Base-by-base conservation (phyloP, 2,888 invertebrate species). In the Ligdia adustata region DNA sequence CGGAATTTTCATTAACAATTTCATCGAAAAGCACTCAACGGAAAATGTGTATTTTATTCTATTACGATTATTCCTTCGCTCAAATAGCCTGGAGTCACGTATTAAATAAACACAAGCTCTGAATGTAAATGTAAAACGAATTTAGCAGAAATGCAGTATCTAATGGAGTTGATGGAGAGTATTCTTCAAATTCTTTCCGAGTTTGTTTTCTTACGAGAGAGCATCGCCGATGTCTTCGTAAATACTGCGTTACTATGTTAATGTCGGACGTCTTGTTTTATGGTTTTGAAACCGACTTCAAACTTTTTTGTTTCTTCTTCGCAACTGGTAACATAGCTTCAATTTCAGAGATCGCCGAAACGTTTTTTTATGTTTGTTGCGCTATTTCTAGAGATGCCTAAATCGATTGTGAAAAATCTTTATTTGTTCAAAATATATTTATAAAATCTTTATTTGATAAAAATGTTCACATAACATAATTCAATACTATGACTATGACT, bases 31-130 rank as follows among this genome's bases (percentile, higher is more conserved):
- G 42, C 56, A 33, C 43, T 56, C 29, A 41, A 9, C 14, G 35
- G 14, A 27, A 6, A 43, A 22, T n/a, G 22, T 37, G 27, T 46
- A 63, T 74, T 74, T 38, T 33, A 38, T 24, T 38, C 18, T 38
- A 14, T 37, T 26, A 37, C 5, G 27, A 39, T 22, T 34, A 45
- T 64, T 71, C 62, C 66, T 63, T 64, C 56, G 55, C 64, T 57
- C 60, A 60, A 66, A 70, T 65, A 58, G 64, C 62, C 60, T 54
- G 48, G 53, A 60, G 68, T 59, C 60, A 61, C 55, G 60, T 49
- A 56, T 60, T 67, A 62, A 66, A 67, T 75, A 77, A 80, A 80
- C 65, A 78, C 59, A 74, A 73, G 63, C 62, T 75, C 72, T 60
- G 57, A 60, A 71, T 63, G 68, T 64, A 65, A 62, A 72, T 65